phyloP scores from a whole-genome alignment of 2,797 vertebrate genomes.

The Tokudaia muenninki region DNA sequence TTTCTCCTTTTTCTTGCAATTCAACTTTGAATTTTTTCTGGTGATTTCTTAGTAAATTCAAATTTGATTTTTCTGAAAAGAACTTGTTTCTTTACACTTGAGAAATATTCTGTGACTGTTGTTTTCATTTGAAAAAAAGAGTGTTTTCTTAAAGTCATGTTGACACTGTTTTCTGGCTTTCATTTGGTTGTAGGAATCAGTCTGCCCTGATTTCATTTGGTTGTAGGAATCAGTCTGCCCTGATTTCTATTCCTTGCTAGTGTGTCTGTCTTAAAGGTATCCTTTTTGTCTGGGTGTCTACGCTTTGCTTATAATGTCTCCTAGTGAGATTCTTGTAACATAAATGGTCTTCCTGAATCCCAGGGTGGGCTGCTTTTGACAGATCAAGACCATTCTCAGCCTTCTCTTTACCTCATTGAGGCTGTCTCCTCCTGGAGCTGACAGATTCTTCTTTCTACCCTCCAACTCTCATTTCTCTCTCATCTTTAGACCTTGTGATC shows the following conservation, averaged over 20 bases:
- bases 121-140: background rate
- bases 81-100: background rate
- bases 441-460: background rate
- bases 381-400: background rate
- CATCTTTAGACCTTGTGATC: background rate
- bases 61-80: slow-evolving; percentile 14
- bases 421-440: background rate
- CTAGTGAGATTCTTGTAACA: background rate
- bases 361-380: background rate
- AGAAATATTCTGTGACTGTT: background rate
- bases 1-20: background rate
- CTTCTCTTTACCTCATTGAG: background rate
- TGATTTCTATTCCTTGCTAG: background rate
- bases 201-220: background rate
- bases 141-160: background rate
- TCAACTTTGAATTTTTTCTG: slow-evolving; percentile 14
- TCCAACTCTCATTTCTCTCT: background rate
- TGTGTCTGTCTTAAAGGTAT: background rate
- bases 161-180: background rate
- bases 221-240: background rate
- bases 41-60: background rate
- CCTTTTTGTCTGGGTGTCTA: background rate
- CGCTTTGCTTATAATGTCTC: background rate
- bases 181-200: background rate
- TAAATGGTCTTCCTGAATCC: background rate